Conservation (phyloP, 2,888 invertebrate species). For the Zaprionus lineosus region DNA sequence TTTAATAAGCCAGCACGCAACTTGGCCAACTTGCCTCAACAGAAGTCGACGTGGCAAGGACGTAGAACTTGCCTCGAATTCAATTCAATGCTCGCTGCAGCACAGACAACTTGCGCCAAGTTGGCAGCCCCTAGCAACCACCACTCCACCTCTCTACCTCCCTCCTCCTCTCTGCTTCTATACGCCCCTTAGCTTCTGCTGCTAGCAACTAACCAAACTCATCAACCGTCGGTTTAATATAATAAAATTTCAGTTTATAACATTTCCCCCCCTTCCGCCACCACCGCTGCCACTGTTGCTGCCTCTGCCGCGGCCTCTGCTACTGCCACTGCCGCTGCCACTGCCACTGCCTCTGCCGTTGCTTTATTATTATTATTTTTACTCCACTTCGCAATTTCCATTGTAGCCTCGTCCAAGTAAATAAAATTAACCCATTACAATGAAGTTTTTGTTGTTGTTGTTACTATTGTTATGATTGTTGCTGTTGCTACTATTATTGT, state of each 20-base stretch:
- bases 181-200: conserved; percentile 20
- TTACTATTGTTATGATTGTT: conserved; percentile 33
- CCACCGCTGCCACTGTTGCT: conserved; percentile 3
- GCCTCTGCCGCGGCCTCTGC: too few species aligned
- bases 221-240: conserved; percentile 79
- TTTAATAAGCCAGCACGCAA: conserved; percentile 78
- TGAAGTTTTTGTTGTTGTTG: conserved; percentile 63
- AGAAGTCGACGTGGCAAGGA: conserved; percentile 28
- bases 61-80: conserved; percentile 53
- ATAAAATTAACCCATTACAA: conserved; percentile 79
- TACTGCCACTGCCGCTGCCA: not conserved
- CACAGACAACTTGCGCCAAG: conserved; percentile 29
- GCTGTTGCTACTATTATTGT: conserved; percentile 20
- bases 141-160: not conserved
- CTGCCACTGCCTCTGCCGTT: conserved; percentile 20
- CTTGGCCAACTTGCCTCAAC: conserved; percentile 55
- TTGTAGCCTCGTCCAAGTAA: conserved; percentile 62
- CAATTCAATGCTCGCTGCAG: conserved; percentile 59
- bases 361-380: conserved; percentile 72
- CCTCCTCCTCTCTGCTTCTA: not conserved
- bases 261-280: conserved; percentile 53
- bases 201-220: conserved; percentile 71
- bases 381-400: conserved; percentile 51
- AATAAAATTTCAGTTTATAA: conserved; percentile 79
- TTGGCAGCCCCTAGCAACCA: conserved; percentile 1